These are phyloP conservation scores for Erethizon dorsatum DNA, from an alignment of 2,797 vertebrate genomes.

Conservation along the genomic window DNA sequence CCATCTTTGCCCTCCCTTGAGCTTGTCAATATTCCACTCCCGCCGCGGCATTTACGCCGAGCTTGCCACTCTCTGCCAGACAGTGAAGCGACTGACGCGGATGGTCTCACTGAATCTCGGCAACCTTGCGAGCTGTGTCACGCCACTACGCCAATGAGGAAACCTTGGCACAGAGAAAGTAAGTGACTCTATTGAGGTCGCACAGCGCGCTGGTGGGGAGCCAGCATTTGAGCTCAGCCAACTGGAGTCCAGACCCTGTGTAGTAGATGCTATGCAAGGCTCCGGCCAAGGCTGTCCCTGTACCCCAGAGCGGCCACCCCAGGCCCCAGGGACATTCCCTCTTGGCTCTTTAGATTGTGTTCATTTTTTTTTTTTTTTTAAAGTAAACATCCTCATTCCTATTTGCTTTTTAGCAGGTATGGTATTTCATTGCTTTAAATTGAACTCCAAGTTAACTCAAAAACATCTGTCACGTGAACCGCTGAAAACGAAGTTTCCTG, in stretches of 20 bases:
- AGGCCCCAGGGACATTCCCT: background rate
- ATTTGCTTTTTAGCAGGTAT: background rate
- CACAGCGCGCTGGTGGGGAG: background rate
- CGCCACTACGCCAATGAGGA: background rate
- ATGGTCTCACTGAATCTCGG: background rate
- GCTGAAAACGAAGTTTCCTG: background rate
- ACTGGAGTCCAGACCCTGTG: background rate
- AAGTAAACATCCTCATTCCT: background rate
- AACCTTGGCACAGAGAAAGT: background rate
- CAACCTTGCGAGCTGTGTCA: background rate
- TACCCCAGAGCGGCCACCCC: background rate
- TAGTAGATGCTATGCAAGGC: background rate
- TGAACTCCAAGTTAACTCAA: background rate
- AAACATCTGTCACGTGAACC: background rate
- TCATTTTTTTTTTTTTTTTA: background rate
- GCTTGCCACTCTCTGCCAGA: background rate
- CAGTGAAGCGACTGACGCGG: fast-evolving
- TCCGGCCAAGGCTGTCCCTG: background rate
- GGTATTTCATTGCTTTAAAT: background rate
- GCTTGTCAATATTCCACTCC: background rate
- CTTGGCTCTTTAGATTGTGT: background rate
- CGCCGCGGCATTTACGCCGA: background rate
- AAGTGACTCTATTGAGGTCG: background rate
- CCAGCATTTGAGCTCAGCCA: background rate
- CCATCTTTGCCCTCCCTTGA: background rate